A percentile compares a stretch with the other conserved stretches of the same genome.
These are phyloP conservation scores for Columba guinea DNA, from an alignment of 2,797 vertebrate species.

Conservation along the genomic window DNA sequence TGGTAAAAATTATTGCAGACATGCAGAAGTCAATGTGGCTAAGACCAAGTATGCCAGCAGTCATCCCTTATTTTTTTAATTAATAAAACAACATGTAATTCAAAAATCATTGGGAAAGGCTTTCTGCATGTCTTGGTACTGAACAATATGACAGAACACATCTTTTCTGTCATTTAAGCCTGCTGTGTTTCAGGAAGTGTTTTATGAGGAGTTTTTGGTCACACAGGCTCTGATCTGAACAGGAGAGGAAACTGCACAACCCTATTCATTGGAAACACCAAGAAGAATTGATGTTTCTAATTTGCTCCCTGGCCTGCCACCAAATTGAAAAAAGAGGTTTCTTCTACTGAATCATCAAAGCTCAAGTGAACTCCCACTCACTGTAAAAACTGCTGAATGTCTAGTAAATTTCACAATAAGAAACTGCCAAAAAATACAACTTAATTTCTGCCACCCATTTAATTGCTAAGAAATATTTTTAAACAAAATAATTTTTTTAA, in stretches of 20 bases:
- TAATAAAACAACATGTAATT: not conserved
- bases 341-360: slow-evolving; percentile 6
- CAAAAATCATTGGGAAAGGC: not conserved
- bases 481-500: not conserved
- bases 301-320: not conserved
- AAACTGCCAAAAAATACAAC: not conserved
- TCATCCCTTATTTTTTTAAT: not conserved
- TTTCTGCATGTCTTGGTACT: not conserved
- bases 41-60: not conserved
- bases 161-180: not conserved
- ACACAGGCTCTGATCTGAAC: not conserved
- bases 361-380: slow-evolving; percentile 4
- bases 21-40: not conserved
- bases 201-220: not conserved
- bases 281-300: slow-evolving; percentile 9
- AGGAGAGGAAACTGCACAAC: not conserved
- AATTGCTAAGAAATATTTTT: not conserved
- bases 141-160: not conserved
- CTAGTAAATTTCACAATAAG: not conserved
- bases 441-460: not conserved
- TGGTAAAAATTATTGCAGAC: not conserved
- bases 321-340: slow-evolving; percentile 5
- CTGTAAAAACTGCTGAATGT: not conserved
- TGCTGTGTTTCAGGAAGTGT: not conserved
- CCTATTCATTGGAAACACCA: not conserved